Percentiles rank a stretch among this genome's conserved stretches.
Conservation (phyloP, 2,888 invertebrate species). For the Melangyna quadrimaculata region DNA sequence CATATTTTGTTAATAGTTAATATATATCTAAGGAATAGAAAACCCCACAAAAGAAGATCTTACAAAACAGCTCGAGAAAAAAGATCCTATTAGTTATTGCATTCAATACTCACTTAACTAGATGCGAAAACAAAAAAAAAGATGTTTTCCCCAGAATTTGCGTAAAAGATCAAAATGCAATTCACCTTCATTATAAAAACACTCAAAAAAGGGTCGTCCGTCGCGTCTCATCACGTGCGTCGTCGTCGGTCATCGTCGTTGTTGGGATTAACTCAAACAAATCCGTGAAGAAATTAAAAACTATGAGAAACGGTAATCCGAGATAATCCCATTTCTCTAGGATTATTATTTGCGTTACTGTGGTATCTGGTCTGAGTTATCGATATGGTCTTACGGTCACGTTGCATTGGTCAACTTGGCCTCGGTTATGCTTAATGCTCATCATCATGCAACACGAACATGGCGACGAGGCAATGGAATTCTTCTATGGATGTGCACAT, state of each 20-base stretch:
- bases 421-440: background rate
- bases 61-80: no score
- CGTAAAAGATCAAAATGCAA: no score
- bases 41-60: no score
- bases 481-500: background rate
- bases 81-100: no score
- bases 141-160: no score
- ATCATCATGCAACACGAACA: slow-evolving; percentile 42
- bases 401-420: slow-evolving; percentile 60
- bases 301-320: slow-evolving; percentile 67
- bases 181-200: background rate
- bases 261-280: background rate
- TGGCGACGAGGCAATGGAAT: background rate
- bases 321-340: slow-evolving; percentile 70
- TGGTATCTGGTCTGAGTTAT: slow-evolving; percentile 46
- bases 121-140: no score
- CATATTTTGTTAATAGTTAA: no score
- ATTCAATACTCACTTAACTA: no score
- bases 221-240: no score
- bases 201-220: background rate
- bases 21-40: no score
- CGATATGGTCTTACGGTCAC: slow-evolving; percentile 52
- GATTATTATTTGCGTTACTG: slow-evolving; percentile 26
- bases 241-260: no score
- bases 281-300: slow-evolving; percentile 50